A percentile compares a stretch with the other conserved stretches of the same genome.
These are phyloP conservation scores for Diachrysia chrysitis DNA, from an alignment of 2,888 invertebrate species.

Conservation along the genomic window DNA sequence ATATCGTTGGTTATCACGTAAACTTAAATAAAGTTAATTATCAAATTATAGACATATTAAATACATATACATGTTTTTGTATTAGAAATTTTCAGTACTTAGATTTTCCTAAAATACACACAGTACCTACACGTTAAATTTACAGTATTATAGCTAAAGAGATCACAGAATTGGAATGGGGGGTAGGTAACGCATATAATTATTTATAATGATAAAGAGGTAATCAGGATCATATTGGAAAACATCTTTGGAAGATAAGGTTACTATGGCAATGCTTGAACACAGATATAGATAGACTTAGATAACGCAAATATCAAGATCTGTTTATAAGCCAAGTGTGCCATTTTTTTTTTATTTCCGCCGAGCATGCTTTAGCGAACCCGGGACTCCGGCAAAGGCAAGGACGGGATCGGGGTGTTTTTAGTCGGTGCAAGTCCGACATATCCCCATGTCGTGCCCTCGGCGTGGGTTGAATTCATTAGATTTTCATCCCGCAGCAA, in stretches of 20 bases:
- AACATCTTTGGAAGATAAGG: slow-evolving; percentile 57
- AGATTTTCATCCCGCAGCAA: too few relatives aligned
- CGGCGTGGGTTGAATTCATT: too few relatives aligned
- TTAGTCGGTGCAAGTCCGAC: too few relatives aligned
- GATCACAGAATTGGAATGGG: slow-evolving; percentile 71
- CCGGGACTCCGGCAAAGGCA: too few relatives aligned
- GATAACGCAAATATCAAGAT: too few relatives aligned
- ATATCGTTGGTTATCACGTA: background rate
- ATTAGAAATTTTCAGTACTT: background rate
- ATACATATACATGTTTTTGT: background rate
- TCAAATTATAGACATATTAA: background rate
- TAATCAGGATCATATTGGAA: slow-evolving; percentile 62
- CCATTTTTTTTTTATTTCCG: too few relatives aligned
- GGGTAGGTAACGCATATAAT: slow-evolving; percentile 39
- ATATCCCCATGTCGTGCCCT: too few relatives aligned
- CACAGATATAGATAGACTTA: background rate
- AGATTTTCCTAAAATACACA: slow-evolving; percentile 37
- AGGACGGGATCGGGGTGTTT: too few relatives aligned
- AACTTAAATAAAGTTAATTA: background rate
- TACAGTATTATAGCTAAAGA: slow-evolving; percentile 57
- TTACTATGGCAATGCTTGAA: slow-evolving; percentile 15
- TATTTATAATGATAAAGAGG: slow-evolving; percentile 56
- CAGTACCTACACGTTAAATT: slow-evolving; percentile 26
- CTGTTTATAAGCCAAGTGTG: too few relatives aligned
- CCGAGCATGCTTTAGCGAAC: too few relatives aligned